These are phyloP conservation scores for Reinhardtius hippoglossoides DNA, from an alignment of 2,113 vertebrate species.

Conservation along the genomic window DNA sequence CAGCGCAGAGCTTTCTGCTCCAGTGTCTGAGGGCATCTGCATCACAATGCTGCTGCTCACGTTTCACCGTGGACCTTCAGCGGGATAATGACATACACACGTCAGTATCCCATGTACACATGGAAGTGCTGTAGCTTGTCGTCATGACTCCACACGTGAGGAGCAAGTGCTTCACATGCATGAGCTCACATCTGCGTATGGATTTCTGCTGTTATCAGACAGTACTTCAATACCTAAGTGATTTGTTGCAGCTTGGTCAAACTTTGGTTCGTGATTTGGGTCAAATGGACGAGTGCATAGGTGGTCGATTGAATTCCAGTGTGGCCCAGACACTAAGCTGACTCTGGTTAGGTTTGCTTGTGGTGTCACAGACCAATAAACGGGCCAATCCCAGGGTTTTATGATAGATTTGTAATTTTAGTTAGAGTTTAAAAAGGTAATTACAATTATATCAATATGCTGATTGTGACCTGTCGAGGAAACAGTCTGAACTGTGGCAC, in stretches of 20 bases:
- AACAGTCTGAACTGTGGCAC: too few species aligned
- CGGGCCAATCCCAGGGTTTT: too few species aligned
- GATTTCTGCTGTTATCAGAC: neutral
- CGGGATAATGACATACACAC: slow-evolving; percentile 5
- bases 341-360: too few species aligned
- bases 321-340: too few species aligned
- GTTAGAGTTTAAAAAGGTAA: too few species aligned
- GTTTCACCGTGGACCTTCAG: slow-evolving; percentile 2
- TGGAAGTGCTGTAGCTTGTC: neutral
- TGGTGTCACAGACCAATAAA: too few species aligned
- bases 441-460: too few species aligned
- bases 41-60: slow-evolving; percentile 44
- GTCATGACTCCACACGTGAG: neutral
- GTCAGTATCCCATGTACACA: neutral
- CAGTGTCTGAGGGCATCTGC: slow-evolving; percentile 52
- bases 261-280: neutral
- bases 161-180: neutral
- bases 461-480: too few species aligned
- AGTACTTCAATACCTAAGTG: neutral
- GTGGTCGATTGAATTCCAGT: too few species aligned
- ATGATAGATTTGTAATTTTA: too few species aligned
- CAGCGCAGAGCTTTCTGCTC: slow-evolving; percentile 30
- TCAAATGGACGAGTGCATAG: too few species aligned
- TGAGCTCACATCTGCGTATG: neutral
- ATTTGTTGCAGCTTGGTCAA: neutral